These are phyloP conservation scores for Eilema caniola DNA, from an alignment of 2,888 invertebrate genomes.

Conservation along the genomic window DNA sequence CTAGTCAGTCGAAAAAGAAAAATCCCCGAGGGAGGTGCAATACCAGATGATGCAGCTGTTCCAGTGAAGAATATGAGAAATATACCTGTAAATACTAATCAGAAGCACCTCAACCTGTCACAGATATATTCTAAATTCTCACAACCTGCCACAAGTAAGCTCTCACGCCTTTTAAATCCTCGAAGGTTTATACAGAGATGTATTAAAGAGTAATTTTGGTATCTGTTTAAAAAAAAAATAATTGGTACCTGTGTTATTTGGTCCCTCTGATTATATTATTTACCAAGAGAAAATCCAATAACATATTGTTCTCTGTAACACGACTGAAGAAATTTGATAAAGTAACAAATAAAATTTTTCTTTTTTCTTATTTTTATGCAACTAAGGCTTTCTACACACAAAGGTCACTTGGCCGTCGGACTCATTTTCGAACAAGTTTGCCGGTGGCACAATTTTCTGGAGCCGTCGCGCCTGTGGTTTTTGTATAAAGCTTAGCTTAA, in stretches of 20 bases:
- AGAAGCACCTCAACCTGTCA: slow-evolving; percentile 82
- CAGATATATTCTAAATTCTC: slow-evolving; percentile 84
- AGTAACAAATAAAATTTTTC: not conserved
- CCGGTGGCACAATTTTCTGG: not conserved
- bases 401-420: not conserved
- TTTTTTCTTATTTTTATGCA: not conserved
- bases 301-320: not conserved
- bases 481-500: not conserved
- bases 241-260: no score
- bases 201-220: no score
- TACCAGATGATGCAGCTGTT: slow-evolving; percentile 68
- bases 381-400: not conserved
- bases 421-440: not conserved
- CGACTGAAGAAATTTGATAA: not conserved
- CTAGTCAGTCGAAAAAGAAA: slow-evolving; percentile 79
- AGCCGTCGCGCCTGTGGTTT: not conserved
- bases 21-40: slow-evolving; percentile 69
- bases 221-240: no score
- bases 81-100: slow-evolving; percentile 77
- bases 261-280: no score
- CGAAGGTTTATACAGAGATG: not conserved
- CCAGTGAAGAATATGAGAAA: slow-evolving; percentile 81
- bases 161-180: not conserved
- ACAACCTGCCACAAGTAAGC: slow-evolving; percentile 79
- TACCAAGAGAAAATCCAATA: no score